Percentiles rank a stretch among this genome's conserved stretches.
Conservation (phyloP, 1,140 invertebrate genomes). For the Ruditapes philippinarum region DNA sequence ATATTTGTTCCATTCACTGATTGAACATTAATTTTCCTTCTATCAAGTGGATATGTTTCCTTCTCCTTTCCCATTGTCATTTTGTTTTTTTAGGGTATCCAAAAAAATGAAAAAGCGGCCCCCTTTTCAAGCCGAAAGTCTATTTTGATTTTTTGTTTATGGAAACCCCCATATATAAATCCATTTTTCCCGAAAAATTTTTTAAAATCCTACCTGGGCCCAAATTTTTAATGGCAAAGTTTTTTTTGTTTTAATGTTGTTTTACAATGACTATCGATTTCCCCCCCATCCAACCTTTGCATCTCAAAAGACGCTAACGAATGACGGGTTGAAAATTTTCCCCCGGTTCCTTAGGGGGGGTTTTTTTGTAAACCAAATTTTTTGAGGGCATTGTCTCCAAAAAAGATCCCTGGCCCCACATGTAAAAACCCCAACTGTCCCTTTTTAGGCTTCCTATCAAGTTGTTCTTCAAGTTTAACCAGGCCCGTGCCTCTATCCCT, state of each 20-base stretch:
- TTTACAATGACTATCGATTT: constrained; percentile 1
- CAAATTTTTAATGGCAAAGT: background rate
- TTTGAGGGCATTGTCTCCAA: no score
- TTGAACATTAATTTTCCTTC: no score
- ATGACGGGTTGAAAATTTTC: no score
- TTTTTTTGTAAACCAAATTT: no score
- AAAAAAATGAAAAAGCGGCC: background rate
- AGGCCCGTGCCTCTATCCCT: no score
- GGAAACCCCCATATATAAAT: background rate
- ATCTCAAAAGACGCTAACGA: no score
- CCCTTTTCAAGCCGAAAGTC: background rate
- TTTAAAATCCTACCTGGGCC: background rate
- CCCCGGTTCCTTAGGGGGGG: no score
- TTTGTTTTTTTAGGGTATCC: constrained; percentile 11
- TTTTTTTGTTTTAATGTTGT: background rate
- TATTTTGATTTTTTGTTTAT: background rate
- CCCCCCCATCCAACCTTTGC: background rate
- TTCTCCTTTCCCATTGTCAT: background rate
- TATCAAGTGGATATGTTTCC: no score
- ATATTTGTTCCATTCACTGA: no score
- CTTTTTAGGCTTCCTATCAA: background rate
- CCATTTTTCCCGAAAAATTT: background rate
- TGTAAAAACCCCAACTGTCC: background rate
- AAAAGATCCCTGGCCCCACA: no score
- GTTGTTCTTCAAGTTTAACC: background rate